phyloP scores from a whole-genome alignment of 2,113 vertebrate species.

The Tachysurus vachellii region DNA sequence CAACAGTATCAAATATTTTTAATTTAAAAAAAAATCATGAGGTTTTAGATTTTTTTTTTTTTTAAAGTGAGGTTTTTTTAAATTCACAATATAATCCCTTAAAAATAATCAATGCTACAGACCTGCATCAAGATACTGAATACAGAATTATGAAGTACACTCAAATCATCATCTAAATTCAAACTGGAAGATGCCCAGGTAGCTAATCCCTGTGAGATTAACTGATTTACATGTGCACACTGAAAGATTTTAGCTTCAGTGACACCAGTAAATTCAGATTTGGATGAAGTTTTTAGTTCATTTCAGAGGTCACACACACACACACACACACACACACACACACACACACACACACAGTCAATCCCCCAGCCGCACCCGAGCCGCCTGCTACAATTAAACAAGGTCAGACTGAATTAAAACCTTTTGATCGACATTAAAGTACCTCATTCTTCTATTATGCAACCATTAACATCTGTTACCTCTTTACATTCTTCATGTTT shows the following conservation, averaged over 20 bases:
- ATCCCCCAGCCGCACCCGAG: conserved; percentile 24
- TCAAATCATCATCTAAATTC: not conserved
- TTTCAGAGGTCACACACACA: conserved; percentile 45
- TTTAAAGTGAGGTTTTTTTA: not conserved
- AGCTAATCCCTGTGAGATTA: not conserved
- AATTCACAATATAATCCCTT: not conserved
- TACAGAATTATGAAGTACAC: not conserved
- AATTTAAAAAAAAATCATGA: not conserved
- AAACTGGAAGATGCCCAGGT: not conserved
- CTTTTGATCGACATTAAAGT: conserved; percentile 62
- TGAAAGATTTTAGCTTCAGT: not conserved
- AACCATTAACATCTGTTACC: conserved; percentile 70
- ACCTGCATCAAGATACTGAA: not conserved
- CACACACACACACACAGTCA: too few relatives aligned
- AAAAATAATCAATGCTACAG: not conserved
- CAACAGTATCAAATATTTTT: not conserved
- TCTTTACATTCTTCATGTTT: conserved; percentile 52
- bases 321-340: not conserved
- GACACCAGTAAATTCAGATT: not conserved
- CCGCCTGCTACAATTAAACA: conserved; percentile 45
- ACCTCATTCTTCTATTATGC: conserved; percentile 61
- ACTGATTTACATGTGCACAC: not conserved
- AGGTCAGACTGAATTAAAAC: conserved; percentile 67
- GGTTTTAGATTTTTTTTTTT: too few relatives aligned
- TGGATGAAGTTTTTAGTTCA: conserved; percentile 17